Conservation (phyloP, 2,797 vertebrate species). For the Crenichthys baileyi region DNA sequence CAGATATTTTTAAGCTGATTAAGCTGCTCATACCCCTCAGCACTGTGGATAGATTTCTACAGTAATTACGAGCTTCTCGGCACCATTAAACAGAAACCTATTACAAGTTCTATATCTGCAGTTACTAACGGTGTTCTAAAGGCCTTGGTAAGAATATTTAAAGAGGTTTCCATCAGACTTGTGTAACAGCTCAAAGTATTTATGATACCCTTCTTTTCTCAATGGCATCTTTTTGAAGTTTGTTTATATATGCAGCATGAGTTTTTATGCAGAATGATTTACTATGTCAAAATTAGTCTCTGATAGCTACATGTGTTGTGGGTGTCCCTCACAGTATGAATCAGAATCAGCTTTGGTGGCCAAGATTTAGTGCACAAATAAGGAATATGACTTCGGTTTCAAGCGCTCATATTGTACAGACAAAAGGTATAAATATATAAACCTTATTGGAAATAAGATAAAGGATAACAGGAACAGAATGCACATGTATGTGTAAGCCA, state of each 20-base stretch:
- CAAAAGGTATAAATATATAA: too few relatives aligned
- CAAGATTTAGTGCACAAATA: too few relatives aligned
- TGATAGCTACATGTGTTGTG: background rate
- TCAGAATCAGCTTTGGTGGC: too few relatives aligned
- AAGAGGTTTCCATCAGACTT: background rate
- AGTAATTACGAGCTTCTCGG: background rate
- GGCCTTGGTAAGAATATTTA: background rate
- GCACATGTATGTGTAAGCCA: too few relatives aligned
- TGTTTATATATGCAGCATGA: too few relatives aligned
- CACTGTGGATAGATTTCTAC: background rate
- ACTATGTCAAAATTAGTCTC: background rate
- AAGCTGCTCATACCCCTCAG: background rate
- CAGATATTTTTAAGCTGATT: background rate
- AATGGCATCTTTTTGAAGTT: background rate
- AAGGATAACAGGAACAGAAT: too few relatives aligned
- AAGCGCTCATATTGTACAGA: too few relatives aligned
- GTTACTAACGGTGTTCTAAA: background rate
- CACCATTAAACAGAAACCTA: background rate
- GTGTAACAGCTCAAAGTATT: background rate
- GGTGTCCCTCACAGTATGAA: background rate
- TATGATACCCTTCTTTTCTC: background rate
- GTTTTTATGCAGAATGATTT: background rate
- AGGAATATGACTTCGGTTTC: too few relatives aligned
- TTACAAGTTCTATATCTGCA: background rate
- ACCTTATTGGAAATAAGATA: too few relatives aligned